Evolutionary conservation across 2,113 vertebrate species (phyloP).

Genomic region (Carassius auratus): DNA sequence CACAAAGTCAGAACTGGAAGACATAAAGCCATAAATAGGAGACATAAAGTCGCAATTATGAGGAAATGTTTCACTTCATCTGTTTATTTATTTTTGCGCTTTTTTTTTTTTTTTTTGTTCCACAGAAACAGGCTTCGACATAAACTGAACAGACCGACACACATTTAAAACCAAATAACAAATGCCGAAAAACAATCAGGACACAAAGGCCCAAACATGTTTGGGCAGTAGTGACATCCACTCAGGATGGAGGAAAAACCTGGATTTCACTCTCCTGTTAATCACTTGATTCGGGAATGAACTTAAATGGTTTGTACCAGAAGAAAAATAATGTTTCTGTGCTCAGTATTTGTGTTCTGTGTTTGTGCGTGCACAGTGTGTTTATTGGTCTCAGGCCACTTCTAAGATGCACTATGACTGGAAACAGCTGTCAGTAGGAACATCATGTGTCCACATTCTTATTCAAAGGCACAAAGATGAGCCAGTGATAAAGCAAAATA

Average conservation of each 20-base stretch:
- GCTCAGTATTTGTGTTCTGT: background rate
- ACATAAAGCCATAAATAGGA: too few relatives aligned
- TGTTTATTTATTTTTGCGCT: too few relatives aligned
- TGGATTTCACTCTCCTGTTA: background rate
- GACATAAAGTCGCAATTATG: too few relatives aligned
- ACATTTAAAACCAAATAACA: background rate
- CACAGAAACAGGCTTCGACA: background rate
- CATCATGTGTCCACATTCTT: background rate
- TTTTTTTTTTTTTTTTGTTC: too few relatives aligned
- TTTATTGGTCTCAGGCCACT: conserved; percentile 41
- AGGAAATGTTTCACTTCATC: too few relatives aligned
- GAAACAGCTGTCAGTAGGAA: conserved; percentile 36
- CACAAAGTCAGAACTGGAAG: too few relatives aligned
- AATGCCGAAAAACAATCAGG: background rate
- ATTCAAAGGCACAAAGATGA: background rate
- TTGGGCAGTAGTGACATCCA: conserved; percentile 7
- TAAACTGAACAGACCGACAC: too few relatives aligned
- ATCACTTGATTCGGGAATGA: background rate
- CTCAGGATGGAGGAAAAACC: background rate
- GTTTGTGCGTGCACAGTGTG: conserved; percentile 15
- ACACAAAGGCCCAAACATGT: background rate
- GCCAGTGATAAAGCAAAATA: background rate
- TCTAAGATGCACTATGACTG: conserved; percentile 18
- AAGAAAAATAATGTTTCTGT: background rate
- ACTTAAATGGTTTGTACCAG: conserved; percentile 17